Conservation (phyloP, 2,113 vertebrate genomes). For the Nettapus auritus region DNA sequence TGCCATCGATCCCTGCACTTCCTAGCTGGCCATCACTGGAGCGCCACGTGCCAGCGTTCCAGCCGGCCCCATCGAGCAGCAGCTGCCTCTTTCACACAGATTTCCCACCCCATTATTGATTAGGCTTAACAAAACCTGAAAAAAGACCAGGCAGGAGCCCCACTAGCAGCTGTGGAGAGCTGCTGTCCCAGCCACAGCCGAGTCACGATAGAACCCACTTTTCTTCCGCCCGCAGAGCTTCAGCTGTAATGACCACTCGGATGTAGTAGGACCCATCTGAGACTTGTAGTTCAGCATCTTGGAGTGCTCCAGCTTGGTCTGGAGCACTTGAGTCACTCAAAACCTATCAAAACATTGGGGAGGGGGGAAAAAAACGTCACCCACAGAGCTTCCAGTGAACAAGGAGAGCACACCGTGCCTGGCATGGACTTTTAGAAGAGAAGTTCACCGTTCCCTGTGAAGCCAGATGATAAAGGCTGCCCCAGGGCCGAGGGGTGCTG, state of each 20-base stretch:
- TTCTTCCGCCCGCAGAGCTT: conserved; percentile 40
- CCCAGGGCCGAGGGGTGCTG: not conserved
- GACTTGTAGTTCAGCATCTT: conserved; percentile 26
- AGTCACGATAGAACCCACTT: conserved; percentile 32
- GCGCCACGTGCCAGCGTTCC: rapidly evolving
- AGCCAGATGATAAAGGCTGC: not conserved
- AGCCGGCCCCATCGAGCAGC: not conserved
- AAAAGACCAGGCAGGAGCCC: conserved; percentile 8
- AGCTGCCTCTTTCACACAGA: not conserved
- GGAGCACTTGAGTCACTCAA: conserved; percentile 2
- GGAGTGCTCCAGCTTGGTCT: not conserved
- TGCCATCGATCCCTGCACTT: not conserved
- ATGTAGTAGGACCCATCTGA: conserved; percentile 62
- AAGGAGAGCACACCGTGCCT: not conserved
- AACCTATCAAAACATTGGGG: conserved; percentile 13
- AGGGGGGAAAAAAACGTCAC: not conserved
- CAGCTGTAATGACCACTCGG: not conserved
- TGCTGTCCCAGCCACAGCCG: not conserved
- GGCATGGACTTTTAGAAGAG: no score
- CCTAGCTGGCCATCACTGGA: rapidly evolving
- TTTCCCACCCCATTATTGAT: not conserved
- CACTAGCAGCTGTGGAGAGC: conserved; percentile 7
- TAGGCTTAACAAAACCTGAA: conserved; percentile 8
- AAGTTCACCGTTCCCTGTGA: not conserved
- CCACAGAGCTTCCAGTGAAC: not conserved